Percentiles rank a stretch among this genome's conserved stretches.
Conservation (phyloP, 2,888 invertebrate genomes). For the Patella pellucida region DNA sequence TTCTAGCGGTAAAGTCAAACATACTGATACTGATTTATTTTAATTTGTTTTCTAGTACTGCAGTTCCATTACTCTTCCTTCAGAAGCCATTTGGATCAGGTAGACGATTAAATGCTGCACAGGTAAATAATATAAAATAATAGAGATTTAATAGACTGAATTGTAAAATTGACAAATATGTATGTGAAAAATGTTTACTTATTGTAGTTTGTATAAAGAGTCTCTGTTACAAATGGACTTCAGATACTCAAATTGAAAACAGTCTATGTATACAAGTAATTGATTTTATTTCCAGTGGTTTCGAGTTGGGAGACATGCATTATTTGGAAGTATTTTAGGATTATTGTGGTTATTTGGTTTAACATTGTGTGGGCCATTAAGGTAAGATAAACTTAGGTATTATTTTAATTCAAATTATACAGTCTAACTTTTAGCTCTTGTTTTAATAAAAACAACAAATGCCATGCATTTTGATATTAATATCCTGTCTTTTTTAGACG, state of each 20-base stretch:
- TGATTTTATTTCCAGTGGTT: constrained; percentile 64
- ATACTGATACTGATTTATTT: not conserved
- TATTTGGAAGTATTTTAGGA: constrained; percentile 70
- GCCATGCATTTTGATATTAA: too few species aligned
- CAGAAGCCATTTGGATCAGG: constrained; percentile 73
- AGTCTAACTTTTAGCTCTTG: too few species aligned
- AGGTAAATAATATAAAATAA: constrained; percentile 48
- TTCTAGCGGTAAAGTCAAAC: too few species aligned
- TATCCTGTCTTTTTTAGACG: too few species aligned
- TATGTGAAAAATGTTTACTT: too few species aligned
- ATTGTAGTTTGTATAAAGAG: too few species aligned
- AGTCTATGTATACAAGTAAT: not conserved
- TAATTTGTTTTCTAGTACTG: constrained; percentile 60
- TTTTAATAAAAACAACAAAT: too few species aligned
- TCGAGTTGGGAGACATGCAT: constrained; percentile 68
- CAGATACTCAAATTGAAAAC: too few species aligned
- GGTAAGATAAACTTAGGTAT: constrained; percentile 47
- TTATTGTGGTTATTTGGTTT: constrained; percentile 74
- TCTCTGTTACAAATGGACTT: too few species aligned
- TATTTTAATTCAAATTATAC: too few species aligned
- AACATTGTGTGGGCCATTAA: constrained; percentile 74
- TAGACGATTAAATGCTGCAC: constrained; percentile 65
- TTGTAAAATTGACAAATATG: too few species aligned
- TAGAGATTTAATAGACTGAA: too few species aligned
- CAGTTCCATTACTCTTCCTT: constrained; percentile 70